Evolutionary conservation across 2,113 vertebrate species (phyloP).

Genomic region (Butorides virescens): DNA sequence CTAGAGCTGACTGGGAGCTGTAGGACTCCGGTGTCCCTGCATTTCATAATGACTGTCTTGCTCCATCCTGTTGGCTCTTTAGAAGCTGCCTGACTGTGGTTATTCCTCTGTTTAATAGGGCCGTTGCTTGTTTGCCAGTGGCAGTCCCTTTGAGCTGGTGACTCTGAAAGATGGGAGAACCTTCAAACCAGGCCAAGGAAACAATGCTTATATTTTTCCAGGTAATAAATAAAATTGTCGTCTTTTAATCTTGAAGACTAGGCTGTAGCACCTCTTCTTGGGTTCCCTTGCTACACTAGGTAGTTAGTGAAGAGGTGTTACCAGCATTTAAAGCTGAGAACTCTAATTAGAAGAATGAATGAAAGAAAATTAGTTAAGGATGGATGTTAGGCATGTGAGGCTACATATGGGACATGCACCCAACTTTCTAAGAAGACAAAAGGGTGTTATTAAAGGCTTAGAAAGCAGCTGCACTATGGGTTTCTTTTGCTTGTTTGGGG

Average conservation of each 20-base stretch:
- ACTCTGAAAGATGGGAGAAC: slow-evolving; percentile 83
- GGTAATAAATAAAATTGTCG: slow-evolving; percentile 63
- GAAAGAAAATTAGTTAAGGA: neutral
- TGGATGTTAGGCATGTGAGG: no score
- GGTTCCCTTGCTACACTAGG: neutral
- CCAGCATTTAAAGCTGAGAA: neutral
- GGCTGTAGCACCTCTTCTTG: neutral
- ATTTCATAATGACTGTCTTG: neutral
- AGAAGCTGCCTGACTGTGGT: neutral
- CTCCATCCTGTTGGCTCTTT: neutral
- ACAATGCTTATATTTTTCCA: slow-evolving; percentile 97
- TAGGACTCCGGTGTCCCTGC: no score
- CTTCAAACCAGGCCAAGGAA: slow-evolving; percentile 92
- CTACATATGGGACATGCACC: fast-evolving
- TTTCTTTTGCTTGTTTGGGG: neutral
- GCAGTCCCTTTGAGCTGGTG: slow-evolving; percentile 91
- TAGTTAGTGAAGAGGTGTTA: neutral
- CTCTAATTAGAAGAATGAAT: neutral
- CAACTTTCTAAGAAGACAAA: neutral
- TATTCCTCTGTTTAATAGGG: slow-evolving; percentile 73
- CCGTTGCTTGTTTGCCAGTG: slow-evolving; percentile 93
- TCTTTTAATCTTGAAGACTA: neutral
- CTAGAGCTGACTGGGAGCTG: neutral
- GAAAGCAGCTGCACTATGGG: neutral
- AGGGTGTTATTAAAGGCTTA: neutral